phyloP scores from a whole-genome alignment of 1,140 invertebrate species.

The Pemphigus obesinymphae region DNA sequence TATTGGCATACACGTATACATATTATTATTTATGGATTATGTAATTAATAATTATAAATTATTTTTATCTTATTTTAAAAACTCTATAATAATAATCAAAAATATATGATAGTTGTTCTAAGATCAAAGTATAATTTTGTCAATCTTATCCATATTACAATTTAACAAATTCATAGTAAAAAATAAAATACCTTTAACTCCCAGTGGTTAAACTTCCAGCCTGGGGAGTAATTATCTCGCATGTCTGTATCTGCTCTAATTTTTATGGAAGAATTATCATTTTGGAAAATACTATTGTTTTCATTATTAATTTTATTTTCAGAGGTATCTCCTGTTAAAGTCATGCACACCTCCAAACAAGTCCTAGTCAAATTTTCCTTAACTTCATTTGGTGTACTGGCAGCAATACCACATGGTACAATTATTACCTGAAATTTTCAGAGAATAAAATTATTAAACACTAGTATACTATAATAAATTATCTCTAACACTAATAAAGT shows the following conservation, averaged over 20 bases:
- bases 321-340: conserved; percentile 52
- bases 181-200: conserved; percentile 76
- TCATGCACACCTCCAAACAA: conserved; percentile 66
- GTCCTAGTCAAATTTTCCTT: conserved; percentile 63
- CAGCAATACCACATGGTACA: conserved; percentile 94
- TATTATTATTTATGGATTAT: too few species aligned
- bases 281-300: background rate
- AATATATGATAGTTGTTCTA: too few species aligned
- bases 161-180: background rate
- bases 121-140: too few species aligned
- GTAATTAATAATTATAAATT: too few species aligned
- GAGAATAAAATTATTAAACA: too few species aligned
- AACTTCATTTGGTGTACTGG: conserved; percentile 67
- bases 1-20: too few species aligned
- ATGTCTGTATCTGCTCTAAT: conserved; percentile 78
- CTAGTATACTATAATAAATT: too few species aligned
- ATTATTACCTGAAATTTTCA: conserved; percentile 71
- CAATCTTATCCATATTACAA: too few species aligned
- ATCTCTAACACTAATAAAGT: too few species aligned
- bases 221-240: conserved; percentile 93
- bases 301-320: background rate
- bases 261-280: conserved; percentile 47
- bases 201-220: conserved; percentile 99
- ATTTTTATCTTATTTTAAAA: too few species aligned
- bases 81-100: background rate